These are phyloP conservation scores for Balearica regulorum DNA, from an alignment of 2,797 vertebrate species.

Conservation along the genomic window DNA sequence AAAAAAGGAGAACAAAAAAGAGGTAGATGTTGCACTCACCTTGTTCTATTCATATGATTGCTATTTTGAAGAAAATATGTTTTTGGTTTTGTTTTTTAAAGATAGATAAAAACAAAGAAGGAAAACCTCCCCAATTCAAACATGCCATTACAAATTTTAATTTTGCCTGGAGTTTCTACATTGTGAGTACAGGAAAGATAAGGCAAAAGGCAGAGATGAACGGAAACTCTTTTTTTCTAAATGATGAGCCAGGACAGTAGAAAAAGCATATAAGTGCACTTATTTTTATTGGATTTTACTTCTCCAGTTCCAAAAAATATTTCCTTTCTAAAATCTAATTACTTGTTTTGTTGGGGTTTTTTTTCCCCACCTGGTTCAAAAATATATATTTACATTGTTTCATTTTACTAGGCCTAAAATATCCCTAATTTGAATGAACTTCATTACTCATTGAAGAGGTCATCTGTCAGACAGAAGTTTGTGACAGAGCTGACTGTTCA, in stretches of 20 bases:
- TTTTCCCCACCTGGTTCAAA: background rate
- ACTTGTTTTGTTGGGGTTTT: background rate
- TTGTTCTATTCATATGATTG: background rate
- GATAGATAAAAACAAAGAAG: background rate
- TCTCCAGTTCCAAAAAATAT: background rate
- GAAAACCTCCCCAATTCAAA: background rate
- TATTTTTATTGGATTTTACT: background rate
- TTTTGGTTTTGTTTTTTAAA: background rate
- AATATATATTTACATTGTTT: background rate
- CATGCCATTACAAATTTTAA: background rate
- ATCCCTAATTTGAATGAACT: background rate
- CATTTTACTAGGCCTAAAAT: background rate
- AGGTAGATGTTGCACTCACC: background rate
- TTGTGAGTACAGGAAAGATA: background rate
- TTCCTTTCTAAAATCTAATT: background rate
- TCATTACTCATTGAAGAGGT: background rate
- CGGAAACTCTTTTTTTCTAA: background rate
- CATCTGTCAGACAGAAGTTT: background rate
- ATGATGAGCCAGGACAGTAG: background rate
- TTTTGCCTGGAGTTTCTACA: background rate
- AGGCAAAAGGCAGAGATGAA: background rate
- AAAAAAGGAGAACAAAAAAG: background rate
- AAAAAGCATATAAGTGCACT: background rate
- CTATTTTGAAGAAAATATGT: background rate
- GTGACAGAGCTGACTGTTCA: background rate